Conservation (phyloP, 1,140 invertebrate species). For the Whitmania pigra region DNA sequence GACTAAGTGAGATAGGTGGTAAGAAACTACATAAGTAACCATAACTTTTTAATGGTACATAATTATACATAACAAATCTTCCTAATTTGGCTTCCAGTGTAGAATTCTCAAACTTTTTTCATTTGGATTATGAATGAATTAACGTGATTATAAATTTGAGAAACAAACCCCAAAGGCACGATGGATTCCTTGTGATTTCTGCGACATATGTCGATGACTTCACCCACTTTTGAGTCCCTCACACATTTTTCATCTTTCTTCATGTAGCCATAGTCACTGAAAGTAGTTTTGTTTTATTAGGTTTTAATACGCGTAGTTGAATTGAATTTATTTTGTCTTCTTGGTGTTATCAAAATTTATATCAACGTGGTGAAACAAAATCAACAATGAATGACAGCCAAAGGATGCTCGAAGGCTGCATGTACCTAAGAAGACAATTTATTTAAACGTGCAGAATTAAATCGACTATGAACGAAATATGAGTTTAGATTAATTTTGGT, state of each 20-base stretch:
- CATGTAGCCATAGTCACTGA: slow-evolving; percentile 13
- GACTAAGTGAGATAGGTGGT: background rate
- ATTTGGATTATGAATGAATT: too few species aligned
- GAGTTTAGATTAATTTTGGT: too few species aligned
- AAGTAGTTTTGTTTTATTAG: background rate
- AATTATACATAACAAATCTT: background rate
- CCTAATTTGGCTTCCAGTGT: background rate
- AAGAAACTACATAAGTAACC: background rate
- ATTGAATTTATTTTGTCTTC: too few species aligned
- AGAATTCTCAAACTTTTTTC: background rate
- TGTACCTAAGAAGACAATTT: too few species aligned
- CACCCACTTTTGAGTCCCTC: slow-evolving; percentile 1
- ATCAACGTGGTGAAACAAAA: too few species aligned
- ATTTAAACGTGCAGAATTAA: too few species aligned
- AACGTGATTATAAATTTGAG: too few species aligned
- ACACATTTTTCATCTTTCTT: slow-evolving; percentile 6
- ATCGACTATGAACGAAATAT: too few species aligned
- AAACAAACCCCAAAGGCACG: slow-evolving; percentile 13
- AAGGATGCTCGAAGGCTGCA: too few species aligned
- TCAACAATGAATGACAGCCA: too few species aligned
- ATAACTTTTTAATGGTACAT: too few species aligned
- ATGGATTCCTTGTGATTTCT: slow-evolving; percentile 6
- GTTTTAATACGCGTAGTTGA: background rate
- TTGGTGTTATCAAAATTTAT: too few species aligned
- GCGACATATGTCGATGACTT: slow-evolving; percentile 5